Base-by-base conservation (phyloP, 2,888 invertebrate genomes). In the Ochropleura plecta region DNA sequence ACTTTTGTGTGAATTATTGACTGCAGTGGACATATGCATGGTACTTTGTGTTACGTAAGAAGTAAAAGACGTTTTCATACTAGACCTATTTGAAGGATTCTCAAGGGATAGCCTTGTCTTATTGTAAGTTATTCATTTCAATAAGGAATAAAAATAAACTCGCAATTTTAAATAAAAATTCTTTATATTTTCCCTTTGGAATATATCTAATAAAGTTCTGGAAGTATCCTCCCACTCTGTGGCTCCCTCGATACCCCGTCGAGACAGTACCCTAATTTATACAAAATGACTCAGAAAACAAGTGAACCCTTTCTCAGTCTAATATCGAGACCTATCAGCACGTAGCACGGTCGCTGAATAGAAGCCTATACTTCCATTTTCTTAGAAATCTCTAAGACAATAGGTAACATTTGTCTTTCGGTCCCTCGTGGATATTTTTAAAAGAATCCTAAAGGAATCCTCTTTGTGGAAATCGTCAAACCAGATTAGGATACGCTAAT, bases 381-480 rank as follows among this genome's bases (percentile, higher is more conserved):
- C 79, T 53, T 69, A 48, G 69, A 51, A 73, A 73, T 73, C 6
- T 63, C 49, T 53, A 55, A 82, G 79, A 83, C 60, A 73, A 78
- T 40, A 59, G 63, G 53, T 63, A 49, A 48, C 20, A 68, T 73
- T 46, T 73, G 62, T 81, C 62, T 30, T 70, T 49, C 10, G 48
- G 44, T 49, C 82, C 67, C 73, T 64, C 12, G 55, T 63, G 76
- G 74, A 71, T 76, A 74, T 73, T 76, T 76, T 74, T 65, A 68
- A n/a, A n/a, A n/a, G n/a, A n/a, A n/a, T n/a, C n/a, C n/a, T 46
- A 76, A 55, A 72, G 59, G 48, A 73, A 76, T 69, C 73, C 81
- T 73, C 81, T 86, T 83, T 63, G 60, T 72, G 62, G 57, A 53
- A 78, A 71, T 73, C 63, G 76, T 86, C 81, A 84, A 78, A 74